A percentile compares a stretch with the other conserved stretches of the same genome.
phyloP scores from a whole-genome alignment of 2,888 invertebrate species.

The Peribatodes rhomboidaria region DNA sequence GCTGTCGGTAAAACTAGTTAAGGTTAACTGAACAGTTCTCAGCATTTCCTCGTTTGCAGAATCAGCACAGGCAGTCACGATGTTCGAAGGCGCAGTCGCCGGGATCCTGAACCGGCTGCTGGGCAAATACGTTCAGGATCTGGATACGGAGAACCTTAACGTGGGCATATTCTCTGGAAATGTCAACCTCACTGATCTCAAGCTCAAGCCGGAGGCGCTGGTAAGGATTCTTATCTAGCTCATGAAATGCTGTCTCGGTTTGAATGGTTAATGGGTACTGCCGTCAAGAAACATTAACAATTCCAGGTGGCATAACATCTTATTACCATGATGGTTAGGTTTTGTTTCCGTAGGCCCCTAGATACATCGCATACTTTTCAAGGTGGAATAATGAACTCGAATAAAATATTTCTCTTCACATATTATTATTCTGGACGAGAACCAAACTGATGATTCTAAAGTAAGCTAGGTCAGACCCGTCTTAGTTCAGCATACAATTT shows the following conservation, averaged over 20 bases:
- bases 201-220: conserved; percentile 93
- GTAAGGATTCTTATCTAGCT: conserved; percentile 78
- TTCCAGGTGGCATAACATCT: too few species aligned
- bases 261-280: too few species aligned
- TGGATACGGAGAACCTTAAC: conserved; percentile 94
- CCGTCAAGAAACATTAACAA: too few species aligned
- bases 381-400: too few species aligned
- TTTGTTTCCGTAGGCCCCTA: too few species aligned
- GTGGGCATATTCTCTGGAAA: conserved; percentile 94
- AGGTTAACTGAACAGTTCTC: neutral
- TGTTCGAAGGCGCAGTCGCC: conserved; percentile 93
- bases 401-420: too few species aligned
- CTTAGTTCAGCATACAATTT: neutral
- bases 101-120: conserved; percentile 92
- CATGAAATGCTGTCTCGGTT: neutral
- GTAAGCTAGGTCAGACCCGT: neutral
- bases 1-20: neutral
- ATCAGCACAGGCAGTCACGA: conserved; percentile 61
- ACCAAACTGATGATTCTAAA: neutral
- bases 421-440: too few species aligned
- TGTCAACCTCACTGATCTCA: conserved; percentile 92
- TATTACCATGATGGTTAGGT: too few species aligned
- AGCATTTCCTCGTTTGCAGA: neutral
- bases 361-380: too few species aligned
- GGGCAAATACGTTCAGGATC: conserved; percentile 93